Percentiles rank a stretch among this genome's conserved stretches.
Conservation (phyloP, 2,888 invertebrate species). For the Polyploca ridens region DNA sequence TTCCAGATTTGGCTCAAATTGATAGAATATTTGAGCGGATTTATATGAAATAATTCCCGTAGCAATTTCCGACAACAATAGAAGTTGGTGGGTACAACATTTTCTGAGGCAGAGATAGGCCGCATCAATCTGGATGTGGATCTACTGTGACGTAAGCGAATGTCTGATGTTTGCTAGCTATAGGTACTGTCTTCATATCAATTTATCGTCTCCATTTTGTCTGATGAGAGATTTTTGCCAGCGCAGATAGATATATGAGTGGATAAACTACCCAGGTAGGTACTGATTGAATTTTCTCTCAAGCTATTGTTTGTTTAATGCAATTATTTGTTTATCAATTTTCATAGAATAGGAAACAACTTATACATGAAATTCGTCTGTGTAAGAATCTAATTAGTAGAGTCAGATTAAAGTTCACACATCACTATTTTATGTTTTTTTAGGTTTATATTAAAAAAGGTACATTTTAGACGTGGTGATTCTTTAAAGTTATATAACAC, state of each 20-base stretch:
- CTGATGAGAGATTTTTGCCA: constrained; percentile 4
- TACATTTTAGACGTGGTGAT: too few species aligned
- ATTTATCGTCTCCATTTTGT: constrained; percentile 16
- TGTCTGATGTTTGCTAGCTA: constrained; percentile 25
- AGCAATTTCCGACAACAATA: constrained; percentile 24
- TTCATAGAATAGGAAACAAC: too few species aligned
- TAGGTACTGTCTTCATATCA: constrained; percentile 20
- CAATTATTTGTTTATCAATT: too few species aligned
- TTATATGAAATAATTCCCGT: neutral
- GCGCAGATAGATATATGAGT: neutral
- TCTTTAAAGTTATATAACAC: too few species aligned
- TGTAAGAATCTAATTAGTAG: too few species aligned
- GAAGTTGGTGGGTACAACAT: constrained; percentile 27
- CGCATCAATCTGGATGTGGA: constrained; percentile 48
- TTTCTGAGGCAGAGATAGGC: constrained; percentile 26
- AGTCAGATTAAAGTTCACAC: too few species aligned
- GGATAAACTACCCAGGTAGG: too few species aligned
- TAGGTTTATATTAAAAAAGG: too few species aligned
- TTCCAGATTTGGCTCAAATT: neutral
- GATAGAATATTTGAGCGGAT: constrained; percentile 7
- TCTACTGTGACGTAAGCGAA: constrained; percentile 33
- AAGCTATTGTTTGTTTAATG: too few species aligned
- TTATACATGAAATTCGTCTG: too few species aligned
- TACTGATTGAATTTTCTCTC: too few species aligned
- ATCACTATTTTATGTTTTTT: too few species aligned